phyloP scores from a whole-genome alignment of 1,140 invertebrate genomes.

The Apis florea region DNA sequence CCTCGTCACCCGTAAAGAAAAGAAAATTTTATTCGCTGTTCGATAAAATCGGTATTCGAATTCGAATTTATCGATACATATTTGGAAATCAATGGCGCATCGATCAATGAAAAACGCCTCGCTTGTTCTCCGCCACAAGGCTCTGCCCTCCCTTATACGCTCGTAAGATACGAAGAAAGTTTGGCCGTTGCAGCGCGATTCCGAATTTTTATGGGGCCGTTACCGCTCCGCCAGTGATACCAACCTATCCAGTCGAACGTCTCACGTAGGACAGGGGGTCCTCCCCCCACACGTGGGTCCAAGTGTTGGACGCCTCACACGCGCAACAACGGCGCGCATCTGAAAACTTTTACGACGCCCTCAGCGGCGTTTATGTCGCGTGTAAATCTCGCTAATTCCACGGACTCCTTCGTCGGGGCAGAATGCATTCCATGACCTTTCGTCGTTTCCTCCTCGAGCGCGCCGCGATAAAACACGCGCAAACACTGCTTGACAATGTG shows the following conservation, averaged over 20 bases:
- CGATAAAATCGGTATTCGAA: neutral
- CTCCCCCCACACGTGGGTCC: conserved; percentile 37
- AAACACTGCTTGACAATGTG: conserved; percentile 41
- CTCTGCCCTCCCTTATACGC: conserved; percentile 42
- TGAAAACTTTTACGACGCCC: conserved; percentile 75
- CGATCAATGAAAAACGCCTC: neutral
- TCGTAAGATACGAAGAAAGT: conserved; percentile 67
- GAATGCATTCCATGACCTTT: conserved; percentile 48
- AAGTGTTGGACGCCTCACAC: conserved; percentile 34
- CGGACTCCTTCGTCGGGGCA: conserved; percentile 55
- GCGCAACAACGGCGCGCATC: conserved; percentile 51
- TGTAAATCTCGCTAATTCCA: conserved; percentile 77
- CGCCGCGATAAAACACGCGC: conserved; percentile 55
- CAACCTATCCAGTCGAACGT: conserved; percentile 57
- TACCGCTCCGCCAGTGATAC: conserved; percentile 67
- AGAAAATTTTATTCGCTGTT: neutral
- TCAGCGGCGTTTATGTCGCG: conserved; percentile 74
- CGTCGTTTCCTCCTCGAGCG: conserved; percentile 54
- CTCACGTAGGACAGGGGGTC: conserved; percentile 48
- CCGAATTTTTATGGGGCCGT: conserved; percentile 75
- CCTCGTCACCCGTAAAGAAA: neutral
- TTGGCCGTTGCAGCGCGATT: conserved; percentile 72
- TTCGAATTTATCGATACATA: conserved; percentile 9
- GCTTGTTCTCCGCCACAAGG: neutral
- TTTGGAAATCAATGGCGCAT: conserved; percentile 12